Evolutionary conservation across 2,113 vertebrate species (phyloP).

Genomic region (Holacanthus passer): DNA sequence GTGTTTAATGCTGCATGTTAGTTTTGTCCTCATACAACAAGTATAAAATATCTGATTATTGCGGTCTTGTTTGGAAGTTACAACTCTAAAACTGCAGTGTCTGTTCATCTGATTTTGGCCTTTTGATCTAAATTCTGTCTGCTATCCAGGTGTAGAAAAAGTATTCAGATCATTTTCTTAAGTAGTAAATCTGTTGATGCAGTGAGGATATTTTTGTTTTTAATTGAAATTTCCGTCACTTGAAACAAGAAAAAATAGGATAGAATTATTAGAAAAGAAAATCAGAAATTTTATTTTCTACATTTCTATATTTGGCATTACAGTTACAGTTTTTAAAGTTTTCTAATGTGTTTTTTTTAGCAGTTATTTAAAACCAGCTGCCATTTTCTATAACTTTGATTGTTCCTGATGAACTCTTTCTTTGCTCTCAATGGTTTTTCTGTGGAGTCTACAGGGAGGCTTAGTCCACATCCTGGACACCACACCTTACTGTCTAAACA

Average conservation of each 20-base stretch:
- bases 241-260: no score
- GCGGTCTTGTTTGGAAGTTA: not conserved
- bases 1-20: not conserved
- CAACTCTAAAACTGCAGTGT: not conserved
- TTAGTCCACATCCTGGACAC: conserved; percentile 65
- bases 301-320: no score
- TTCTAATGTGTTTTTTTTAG: not conserved
- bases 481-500: conserved; percentile 76
- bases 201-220: no score
- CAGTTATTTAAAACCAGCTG: not conserved
- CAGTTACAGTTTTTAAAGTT: not conserved
- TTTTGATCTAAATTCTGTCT: no score
- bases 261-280: no score
- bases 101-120: not conserved
- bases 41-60: not conserved
- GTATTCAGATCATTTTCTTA: not conserved
- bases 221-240: no score
- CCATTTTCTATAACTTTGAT: not conserved
- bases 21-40: not conserved
- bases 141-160: not conserved
- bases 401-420: no score
- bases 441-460: not conserved
- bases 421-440: no score
- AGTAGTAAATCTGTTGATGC: no score
- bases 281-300: no score